Percentiles rank a stretch among this genome's conserved stretches.
phyloP scores from a whole-genome alignment of 2,888 invertebrate genomes.

The Itoplectis maculator region DNA sequence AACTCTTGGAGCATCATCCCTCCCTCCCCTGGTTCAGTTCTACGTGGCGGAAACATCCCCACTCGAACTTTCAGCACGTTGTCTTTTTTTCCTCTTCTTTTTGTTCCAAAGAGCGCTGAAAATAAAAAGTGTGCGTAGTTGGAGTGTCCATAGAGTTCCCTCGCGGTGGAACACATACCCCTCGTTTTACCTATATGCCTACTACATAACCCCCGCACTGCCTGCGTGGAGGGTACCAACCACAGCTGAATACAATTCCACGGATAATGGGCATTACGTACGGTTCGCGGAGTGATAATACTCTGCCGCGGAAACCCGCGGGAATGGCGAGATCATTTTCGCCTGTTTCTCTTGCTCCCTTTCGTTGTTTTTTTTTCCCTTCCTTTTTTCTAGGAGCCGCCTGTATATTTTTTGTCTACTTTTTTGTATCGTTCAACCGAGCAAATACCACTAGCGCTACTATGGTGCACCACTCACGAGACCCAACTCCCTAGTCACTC shows the following conservation, averaged over 20 bases:
- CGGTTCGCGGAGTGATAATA: constrained; percentile 54
- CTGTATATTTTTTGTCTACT: constrained; percentile 17
- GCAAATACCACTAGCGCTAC: constrained; percentile 13
- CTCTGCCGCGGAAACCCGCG: constrained; percentile 3
- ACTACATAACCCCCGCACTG: constrained; percentile 28
- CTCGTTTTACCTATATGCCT: constrained; percentile 15
- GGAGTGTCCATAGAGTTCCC: not conserved
- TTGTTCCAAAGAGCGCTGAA: not conserved
- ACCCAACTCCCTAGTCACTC: constrained; percentile 26
- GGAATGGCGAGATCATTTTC: constrained; percentile 52
- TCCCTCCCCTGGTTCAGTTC: constrained; percentile 16
- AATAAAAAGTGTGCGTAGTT: constrained; percentile 23
- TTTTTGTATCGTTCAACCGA: constrained; percentile 20
- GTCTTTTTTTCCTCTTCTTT: constrained; percentile 28
- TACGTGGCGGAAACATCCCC: constrained; percentile 11
- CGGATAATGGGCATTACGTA: constrained; percentile 51
- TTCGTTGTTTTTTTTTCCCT: constrained; percentile 11
- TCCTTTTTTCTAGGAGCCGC: constrained; percentile 18
- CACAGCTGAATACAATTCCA: constrained; percentile 48
- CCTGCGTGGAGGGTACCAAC: constrained; percentile 16
- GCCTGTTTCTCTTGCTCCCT: not conserved
- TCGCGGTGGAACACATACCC: constrained; percentile 15
- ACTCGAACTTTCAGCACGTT: constrained; percentile 10
- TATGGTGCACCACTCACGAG: constrained; percentile 28
- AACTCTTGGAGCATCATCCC: constrained; percentile 22